Base-by-base conservation (phyloP, 2,797 vertebrate genomes). In the Cercopithecus hamlyni region DNA sequence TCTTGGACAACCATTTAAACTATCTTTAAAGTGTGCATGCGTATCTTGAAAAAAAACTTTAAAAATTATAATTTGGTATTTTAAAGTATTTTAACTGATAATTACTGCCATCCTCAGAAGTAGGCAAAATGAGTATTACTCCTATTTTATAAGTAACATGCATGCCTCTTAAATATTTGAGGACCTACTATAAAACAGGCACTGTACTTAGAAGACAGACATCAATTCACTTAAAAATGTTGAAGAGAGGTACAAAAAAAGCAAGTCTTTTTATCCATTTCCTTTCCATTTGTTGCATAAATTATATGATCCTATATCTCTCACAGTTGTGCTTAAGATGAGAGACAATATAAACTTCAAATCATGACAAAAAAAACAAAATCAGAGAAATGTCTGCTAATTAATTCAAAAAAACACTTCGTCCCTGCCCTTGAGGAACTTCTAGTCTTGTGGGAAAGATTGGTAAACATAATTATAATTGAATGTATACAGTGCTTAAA, bases 381-480 rank as follows among this genome's bases (percentile, higher is more conserved):
- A 82, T 33, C 48, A 80, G n/a, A 93, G 52, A 93, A 96, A 95
- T 22, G 24, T 81, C 61, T 92, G 75, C 48, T 86, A 72, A 73
- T 80, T 95, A 82, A 97, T 75, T 82, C 6, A 95, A 97, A 88
- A 67, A 75, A 96, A 76, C 57, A 90, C 8, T 90, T 89, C 85
- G 43, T 82, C 45, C 26, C 92, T 88, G 24, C n/a, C 88, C 80
- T 96, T 91, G 15, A 93, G 58, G 83, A 91, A 91, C 43, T 88
- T 43, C 55, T 11, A 57, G 45, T 88, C 89, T 97, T 90, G 4
- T 26, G 89, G 76, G 83, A 88, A 97, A 95, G n/a, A 88, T 8
- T 75, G 43, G 85, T 95, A 97, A 97, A 95, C 26, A 61, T 88
- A 93, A 93, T 93, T 95, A 93, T 73, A 87, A 96, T 10, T 90